phyloP scores from a whole-genome alignment of 2,888 invertebrate genomes.

The Muscina levida region DNA sequence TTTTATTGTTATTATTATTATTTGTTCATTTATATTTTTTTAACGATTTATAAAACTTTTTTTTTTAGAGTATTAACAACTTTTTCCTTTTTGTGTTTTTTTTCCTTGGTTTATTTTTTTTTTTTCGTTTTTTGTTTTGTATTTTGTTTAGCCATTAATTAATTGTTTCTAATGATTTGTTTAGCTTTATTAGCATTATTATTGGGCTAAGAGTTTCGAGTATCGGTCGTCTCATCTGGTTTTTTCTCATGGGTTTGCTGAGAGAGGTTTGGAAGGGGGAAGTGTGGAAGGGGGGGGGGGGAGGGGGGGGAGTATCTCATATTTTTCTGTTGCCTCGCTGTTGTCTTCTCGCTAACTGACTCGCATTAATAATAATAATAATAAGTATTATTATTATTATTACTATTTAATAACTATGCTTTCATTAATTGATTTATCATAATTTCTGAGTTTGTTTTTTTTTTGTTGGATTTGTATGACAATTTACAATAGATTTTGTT shows the following conservation, averaged over 20 bases:
- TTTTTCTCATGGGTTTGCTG: conserved; percentile 16
- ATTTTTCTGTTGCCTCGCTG: conserved; percentile 51
- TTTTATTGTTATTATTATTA: conserved; percentile 44
- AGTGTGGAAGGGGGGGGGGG: background rate
- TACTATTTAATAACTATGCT: background rate
- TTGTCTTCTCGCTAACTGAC: conserved; percentile 57
- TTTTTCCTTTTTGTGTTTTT: conserved; percentile 58
- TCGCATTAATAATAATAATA: conserved; percentile 33
- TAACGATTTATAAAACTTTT: conserved; percentile 77
- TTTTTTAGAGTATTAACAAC: conserved; percentile 78
- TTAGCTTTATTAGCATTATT: conserved; percentile 49
- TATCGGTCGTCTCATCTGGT: background rate
- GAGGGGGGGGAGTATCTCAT: background rate
- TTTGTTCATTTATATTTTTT: conserved; percentile 69
- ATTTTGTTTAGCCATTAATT: conserved; percentile 50
- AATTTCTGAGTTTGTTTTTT: conserved; percentile 47
- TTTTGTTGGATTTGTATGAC: conserved; percentile 62
- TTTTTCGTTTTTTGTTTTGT: conserved; percentile 65
- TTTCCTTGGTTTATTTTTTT: conserved; percentile 53
- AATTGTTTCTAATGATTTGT: conserved; percentile 40
- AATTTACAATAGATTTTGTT: conserved; percentile 48
- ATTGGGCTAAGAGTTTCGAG: conserved; percentile 38
- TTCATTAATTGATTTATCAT: conserved; percentile 29
- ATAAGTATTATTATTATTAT: too few species aligned
- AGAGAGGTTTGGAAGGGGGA: background rate